A percentile compares a stretch with the other conserved stretches of the same genome.
Conservation (phyloP, 2,888 invertebrate genomes). For the Tiphia femorata region DNA sequence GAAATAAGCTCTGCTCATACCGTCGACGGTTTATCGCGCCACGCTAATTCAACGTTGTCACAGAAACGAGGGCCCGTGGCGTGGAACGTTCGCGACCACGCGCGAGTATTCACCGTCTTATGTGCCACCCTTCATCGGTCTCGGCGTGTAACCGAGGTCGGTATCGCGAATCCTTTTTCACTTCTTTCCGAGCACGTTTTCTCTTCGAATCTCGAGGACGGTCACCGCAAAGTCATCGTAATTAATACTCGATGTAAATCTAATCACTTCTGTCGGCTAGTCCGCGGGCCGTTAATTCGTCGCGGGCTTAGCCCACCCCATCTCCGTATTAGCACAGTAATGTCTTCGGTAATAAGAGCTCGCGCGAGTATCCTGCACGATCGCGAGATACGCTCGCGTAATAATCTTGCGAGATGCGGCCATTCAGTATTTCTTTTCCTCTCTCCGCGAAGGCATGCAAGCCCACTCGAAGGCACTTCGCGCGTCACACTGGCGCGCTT, state of each 20-base stretch:
- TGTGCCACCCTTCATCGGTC: constrained; percentile 26
- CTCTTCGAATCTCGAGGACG: too few species aligned
- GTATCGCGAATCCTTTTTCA: too few species aligned
- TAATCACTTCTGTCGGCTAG: not conserved
- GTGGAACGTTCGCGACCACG: not conserved
- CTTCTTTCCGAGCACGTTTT: too few species aligned
- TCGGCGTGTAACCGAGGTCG: too few species aligned
- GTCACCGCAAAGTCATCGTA: not conserved
- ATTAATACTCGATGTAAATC: constrained; percentile 27
- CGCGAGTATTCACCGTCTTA: constrained; percentile 10
- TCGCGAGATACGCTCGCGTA: not conserved
- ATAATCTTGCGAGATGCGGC: not conserved
- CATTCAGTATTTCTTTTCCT: too few species aligned
- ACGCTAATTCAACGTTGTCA: constrained; percentile 37
- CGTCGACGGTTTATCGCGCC: constrained; percentile 33
- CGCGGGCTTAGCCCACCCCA: constrained; percentile 1
- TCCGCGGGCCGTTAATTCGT: constrained; percentile 14
- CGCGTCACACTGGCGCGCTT: too few species aligned
- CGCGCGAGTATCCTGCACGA: not conserved
- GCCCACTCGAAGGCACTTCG: too few species aligned
- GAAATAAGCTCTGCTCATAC: constrained; percentile 29
- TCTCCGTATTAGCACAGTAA: not conserved
- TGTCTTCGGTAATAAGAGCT: not conserved
- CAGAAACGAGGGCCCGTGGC: constrained; percentile 17
- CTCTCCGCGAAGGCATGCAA: too few species aligned